A percentile compares a stretch with the other conserved stretches of the same genome.
phyloP scores from a whole-genome alignment of 2,888 invertebrate species.

The Dynastes grantii region DNA sequence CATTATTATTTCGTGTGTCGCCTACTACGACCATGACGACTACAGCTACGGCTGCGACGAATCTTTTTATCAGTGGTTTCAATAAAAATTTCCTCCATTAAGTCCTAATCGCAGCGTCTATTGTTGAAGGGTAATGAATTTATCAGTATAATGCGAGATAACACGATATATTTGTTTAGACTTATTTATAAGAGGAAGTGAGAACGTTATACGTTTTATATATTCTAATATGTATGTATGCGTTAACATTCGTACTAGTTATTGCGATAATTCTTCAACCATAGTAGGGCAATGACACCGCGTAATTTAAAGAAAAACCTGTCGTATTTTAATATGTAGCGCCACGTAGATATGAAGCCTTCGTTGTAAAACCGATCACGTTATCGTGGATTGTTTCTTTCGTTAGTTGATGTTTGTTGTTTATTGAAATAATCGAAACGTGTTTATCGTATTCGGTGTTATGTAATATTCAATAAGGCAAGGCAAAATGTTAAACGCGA shows the following conservation, averaged over 20 bases:
- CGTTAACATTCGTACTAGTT: constrained; percentile 12
- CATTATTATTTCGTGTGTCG: constrained; percentile 25
- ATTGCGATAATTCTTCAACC: constrained; percentile 32
- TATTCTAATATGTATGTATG: neutral
- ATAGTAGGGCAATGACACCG: constrained; percentile 40
- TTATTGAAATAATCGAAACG: too few species aligned
- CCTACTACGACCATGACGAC: constrained; percentile 9
- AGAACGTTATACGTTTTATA: neutral
- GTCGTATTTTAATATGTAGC: constrained; percentile 10
- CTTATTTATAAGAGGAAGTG: constrained; percentile 17
- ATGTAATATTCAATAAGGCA: too few species aligned
- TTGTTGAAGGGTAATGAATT: constrained; percentile 47
- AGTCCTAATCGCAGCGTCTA: constrained; percentile 39
- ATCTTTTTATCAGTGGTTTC: constrained; percentile 42
- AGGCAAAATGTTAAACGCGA: too few species aligned
- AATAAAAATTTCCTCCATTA: constrained; percentile 50
- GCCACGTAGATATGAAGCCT: neutral
- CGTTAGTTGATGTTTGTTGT: too few species aligned
- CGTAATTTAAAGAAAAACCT: constrained; percentile 29
- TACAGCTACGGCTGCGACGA: constrained; percentile 2
- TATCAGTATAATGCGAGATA: constrained; percentile 46
- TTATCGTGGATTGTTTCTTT: neutral
- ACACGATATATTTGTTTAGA: constrained; percentile 35
- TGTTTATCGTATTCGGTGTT: too few species aligned
- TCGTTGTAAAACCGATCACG: neutral